These are phyloP conservation scores for Blastomussa wellsi DNA, from an alignment of 92 coral and sea anemone genomes.

Conservation along the genomic window DNA sequence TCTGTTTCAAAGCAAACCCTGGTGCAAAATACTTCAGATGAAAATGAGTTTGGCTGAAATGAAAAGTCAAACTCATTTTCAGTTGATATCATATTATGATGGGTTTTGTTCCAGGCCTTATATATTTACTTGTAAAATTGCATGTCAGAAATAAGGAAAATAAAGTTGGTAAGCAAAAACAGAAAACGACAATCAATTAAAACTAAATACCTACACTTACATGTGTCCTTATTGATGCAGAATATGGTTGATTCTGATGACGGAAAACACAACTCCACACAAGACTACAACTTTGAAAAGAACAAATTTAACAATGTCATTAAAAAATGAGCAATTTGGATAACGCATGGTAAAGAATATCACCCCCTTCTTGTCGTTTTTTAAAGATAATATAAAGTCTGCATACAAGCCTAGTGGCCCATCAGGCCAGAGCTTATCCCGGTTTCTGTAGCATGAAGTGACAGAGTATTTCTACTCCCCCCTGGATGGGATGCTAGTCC, in stretches of 20 bases:
- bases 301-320: background rate
- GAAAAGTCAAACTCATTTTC: background rate
- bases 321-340: too few species aligned
- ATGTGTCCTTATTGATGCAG: background rate
- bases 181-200: too few species aligned
- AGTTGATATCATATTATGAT: too few species aligned
- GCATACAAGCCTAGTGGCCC: too few species aligned
- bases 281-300: conserved; percentile 33
- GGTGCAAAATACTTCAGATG: background rate
- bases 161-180: background rate
- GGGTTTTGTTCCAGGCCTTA: background rate
- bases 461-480: too few species aligned
- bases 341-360: too few species aligned
- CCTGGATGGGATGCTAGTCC: too few species aligned
- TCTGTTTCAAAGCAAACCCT: background rate
- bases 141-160: background rate
- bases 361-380: too few species aligned
- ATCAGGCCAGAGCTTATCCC: too few species aligned
- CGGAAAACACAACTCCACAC: conserved; percentile 41
- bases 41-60: background rate
- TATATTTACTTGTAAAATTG: background rate
- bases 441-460: too few species aligned
- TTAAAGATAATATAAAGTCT: too few species aligned
- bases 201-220: conserved; percentile 19
- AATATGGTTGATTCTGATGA: conserved; percentile 14